Evolutionary conservation across 2,797 vertebrate genomes (phyloP).

Genomic region (Mergus octosetaceus): DNA sequence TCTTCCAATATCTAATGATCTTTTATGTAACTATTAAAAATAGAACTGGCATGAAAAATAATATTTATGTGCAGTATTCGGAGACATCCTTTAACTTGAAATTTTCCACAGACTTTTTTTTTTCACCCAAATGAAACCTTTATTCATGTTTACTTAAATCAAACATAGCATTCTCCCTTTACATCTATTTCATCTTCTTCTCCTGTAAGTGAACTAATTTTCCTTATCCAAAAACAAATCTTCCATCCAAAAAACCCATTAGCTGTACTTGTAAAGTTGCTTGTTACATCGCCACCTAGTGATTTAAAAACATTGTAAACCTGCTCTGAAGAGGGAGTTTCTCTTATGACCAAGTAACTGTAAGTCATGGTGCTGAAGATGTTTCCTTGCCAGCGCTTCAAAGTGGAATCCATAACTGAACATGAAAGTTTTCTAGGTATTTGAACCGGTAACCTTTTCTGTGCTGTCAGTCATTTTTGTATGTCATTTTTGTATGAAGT

Average conservation of each 20-base stretch:
- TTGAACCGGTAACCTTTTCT: neutral
- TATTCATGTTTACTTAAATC: neutral
- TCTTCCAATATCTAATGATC: neutral
- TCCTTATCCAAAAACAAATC: neutral
- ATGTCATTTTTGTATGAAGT: neutral
- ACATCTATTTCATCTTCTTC: neutral
- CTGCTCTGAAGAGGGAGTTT: neutral
- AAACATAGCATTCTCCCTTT: neutral
- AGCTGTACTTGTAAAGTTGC: neutral
- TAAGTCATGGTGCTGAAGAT: neutral
- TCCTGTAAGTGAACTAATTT: neutral
- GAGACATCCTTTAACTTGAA: neutral
- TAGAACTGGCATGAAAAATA: neutral
- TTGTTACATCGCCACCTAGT: slow-evolving; percentile 31
- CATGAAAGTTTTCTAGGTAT: neutral
- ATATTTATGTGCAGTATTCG: neutral
- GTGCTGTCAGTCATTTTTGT: neutral
- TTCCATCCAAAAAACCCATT: rapidly evolving
- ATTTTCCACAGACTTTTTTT: neutral
- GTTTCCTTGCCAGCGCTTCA: rapidly evolving
- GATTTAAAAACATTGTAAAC: neutral
- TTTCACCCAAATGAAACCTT: neutral
- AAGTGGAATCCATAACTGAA: neutral
- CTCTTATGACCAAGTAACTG: rapidly evolving
- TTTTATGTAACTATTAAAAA: neutral